Conservation (phyloP, 2,888 invertebrate genomes). For the Orthosia incerta region DNA sequence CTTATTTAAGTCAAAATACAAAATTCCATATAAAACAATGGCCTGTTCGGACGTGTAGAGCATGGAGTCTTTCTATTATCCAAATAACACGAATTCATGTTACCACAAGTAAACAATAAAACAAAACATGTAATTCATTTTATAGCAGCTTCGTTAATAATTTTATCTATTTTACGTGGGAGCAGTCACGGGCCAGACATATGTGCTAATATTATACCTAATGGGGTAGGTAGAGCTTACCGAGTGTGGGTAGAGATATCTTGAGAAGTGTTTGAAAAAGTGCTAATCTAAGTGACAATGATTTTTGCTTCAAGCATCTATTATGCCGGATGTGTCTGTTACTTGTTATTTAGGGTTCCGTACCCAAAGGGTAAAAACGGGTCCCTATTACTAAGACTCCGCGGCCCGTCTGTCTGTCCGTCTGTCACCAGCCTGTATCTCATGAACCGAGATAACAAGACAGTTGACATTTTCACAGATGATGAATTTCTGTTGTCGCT, state of each 20-base stretch:
- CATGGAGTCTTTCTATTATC: not conserved
- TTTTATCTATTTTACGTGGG: slow-evolving; percentile 54
- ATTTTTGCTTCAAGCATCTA: not conserved
- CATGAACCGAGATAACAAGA: no score
- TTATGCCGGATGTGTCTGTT: not conserved
- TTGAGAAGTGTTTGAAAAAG: slow-evolving; percentile 25
- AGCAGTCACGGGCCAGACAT: slow-evolving; percentile 14
- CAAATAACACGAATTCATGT: not conserved
- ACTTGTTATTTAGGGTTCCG: not conserved
- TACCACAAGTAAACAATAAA: slow-evolving; percentile 16
- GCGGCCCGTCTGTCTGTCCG: no score
- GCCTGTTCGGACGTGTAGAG: not conserved
- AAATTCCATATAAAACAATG: not conserved
- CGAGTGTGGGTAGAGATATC: slow-evolving; percentile 36
- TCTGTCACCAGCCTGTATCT: no score
- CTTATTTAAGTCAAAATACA: no score
- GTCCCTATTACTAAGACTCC: no score
- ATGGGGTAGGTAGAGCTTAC: slow-evolving; percentile 24
- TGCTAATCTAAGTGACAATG: slow-evolving; percentile 32
- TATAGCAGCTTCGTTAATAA: slow-evolving; percentile 33
- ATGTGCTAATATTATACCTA: slow-evolving; percentile 52
- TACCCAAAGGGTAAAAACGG: no score
- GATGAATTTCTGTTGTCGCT: no score
- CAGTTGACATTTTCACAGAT: no score
- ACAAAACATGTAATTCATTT: slow-evolving; percentile 36